Evolutionary conservation across 2,888 invertebrate species (phyloP).

Genomic region (Limenitis camilla): DNA sequence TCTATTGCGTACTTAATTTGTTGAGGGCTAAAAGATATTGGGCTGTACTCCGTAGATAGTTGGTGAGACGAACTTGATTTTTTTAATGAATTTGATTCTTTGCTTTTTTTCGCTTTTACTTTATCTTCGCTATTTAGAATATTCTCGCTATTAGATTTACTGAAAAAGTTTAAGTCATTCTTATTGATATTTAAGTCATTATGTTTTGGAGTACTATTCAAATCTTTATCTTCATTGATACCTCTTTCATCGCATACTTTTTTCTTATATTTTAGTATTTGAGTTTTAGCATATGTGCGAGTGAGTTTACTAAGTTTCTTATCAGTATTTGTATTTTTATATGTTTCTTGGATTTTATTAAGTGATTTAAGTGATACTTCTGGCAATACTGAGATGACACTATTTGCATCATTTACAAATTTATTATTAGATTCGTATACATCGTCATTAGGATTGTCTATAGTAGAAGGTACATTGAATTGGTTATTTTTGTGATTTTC

Average conservation of each 20-base stretch:
- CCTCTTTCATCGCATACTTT: not conserved
- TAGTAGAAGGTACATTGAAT: not conserved
- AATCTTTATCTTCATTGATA: not conserved
- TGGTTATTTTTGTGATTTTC: constrained; percentile 26
- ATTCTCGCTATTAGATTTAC: no score
- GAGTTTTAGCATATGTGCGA: not conserved
- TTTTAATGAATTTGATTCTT: constrained; percentile 3
- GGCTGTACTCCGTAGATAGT: constrained; percentile 7
- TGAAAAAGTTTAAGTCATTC: no score
- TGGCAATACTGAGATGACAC: not conserved
- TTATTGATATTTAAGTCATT: no score
- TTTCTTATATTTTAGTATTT: not conserved
- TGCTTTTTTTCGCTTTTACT: not conserved
- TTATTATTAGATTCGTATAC: not conserved
- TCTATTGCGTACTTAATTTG: constrained; percentile 9
- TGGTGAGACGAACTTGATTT: constrained; percentile 10
- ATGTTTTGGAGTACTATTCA: not conserved
- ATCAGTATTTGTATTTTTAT: not conserved
- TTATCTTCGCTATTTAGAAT: no score
- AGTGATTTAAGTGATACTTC: not conserved
- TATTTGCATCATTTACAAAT: not conserved
- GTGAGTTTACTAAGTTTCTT: not conserved
- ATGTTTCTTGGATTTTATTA: constrained; percentile 4
- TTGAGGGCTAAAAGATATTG: constrained; percentile 1
- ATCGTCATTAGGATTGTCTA: not conserved